Evolutionary conservation across 2,888 invertebrate genomes (phyloP).

Genomic region (Limnephilus rhombicus): DNA sequence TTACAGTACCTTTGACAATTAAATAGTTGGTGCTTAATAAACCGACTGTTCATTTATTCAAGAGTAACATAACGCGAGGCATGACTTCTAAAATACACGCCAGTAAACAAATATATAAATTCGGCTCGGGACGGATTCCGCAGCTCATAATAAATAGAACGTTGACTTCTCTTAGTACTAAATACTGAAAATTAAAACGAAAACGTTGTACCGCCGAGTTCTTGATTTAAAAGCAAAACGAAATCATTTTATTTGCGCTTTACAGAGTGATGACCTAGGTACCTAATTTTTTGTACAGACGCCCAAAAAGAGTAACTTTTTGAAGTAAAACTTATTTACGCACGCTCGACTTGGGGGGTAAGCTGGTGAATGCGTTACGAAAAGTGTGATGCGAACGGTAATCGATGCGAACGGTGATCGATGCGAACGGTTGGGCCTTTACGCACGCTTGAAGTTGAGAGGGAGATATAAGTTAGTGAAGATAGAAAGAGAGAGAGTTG

Average conservation of each 20-base stretch:
- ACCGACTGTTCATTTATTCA: neutral
- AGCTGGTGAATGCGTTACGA: too few species aligned
- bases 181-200: neutral
- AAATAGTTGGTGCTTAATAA: neutral
- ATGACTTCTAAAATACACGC: neutral
- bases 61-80: neutral
- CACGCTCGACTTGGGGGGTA: too few species aligned
- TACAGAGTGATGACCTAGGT: too few species aligned
- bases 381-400: too few species aligned
- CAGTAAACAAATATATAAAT: neutral
- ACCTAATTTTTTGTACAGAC: too few species aligned
- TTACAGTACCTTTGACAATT: neutral
- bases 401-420: too few species aligned
- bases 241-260: neutral
- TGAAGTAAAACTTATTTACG: too few species aligned
- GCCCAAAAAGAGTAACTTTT: too few species aligned
- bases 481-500: too few species aligned
- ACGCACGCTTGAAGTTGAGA: too few species aligned
- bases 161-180: neutral
- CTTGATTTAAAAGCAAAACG: neutral
- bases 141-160: neutral
- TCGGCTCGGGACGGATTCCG: neutral
- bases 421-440: too few species aligned
- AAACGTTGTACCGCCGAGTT: neutral
- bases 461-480: too few species aligned